phyloP scores from a whole-genome alignment of 1,140 invertebrate genomes.

The Aethina tumida region DNA sequence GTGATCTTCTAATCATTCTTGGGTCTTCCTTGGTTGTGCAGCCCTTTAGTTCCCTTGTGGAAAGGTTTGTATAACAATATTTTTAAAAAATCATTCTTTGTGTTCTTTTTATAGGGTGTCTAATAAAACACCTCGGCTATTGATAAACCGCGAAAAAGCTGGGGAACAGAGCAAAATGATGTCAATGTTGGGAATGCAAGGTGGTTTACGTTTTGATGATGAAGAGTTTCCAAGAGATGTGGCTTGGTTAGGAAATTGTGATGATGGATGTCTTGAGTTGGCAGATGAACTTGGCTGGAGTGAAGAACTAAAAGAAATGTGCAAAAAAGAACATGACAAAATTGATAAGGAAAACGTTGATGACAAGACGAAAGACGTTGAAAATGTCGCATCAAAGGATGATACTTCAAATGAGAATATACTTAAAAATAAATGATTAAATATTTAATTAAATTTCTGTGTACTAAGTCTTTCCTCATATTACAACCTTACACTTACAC shows the following conservation, averaged over 20 bases:
- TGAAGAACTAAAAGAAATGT: slow-evolving; percentile 50
- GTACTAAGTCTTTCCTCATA: no score
- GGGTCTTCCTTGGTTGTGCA: slow-evolving; percentile 91
- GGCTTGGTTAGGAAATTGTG: slow-evolving; percentile 79
- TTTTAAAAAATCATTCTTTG: slow-evolving; percentile 1
- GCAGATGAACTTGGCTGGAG: slow-evolving; percentile 79
- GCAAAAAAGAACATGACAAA: slow-evolving; percentile 43
- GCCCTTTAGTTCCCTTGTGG: slow-evolving; percentile 86
- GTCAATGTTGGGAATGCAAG: slow-evolving; percentile 44
- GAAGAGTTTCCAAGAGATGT: slow-evolving; percentile 66
- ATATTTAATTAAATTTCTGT: no score
- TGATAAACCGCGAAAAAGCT: slow-evolving; percentile 77
- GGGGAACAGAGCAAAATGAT: slow-evolving; percentile 46
- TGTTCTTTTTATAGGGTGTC: slow-evolving; percentile 48
- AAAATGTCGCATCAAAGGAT: no score
- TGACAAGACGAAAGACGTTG: no score
- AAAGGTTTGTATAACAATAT: slow-evolving; percentile 46
- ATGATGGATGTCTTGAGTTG: slow-evolving; percentile 69
- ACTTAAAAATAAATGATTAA: no score
- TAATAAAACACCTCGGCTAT: slow-evolving; percentile 60
- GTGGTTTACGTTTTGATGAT: slow-evolving; percentile 57
- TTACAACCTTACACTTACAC: no score
- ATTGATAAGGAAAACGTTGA: no score
- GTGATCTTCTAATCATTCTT: slow-evolving; percentile 90
- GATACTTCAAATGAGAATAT: no score